These are phyloP conservation scores for Coenonympha glycerion DNA, from an alignment of 2,888 invertebrate genomes.

Conservation along the genomic window DNA sequence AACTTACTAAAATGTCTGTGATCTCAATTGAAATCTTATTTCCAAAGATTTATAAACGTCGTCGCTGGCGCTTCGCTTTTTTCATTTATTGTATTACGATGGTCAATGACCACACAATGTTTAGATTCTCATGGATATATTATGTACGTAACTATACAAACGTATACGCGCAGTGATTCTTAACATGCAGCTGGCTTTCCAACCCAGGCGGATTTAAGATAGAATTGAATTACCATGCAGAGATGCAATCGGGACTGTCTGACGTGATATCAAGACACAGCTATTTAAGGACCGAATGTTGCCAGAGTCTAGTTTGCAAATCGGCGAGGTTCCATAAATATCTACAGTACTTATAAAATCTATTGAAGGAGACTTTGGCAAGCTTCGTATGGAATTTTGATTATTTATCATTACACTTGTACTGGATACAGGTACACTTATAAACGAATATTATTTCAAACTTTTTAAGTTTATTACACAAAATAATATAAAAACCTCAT, in stretches of 20 bases:
- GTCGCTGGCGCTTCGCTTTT: too few relatives aligned
- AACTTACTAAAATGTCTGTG: too few relatives aligned
- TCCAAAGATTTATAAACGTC: too few relatives aligned
- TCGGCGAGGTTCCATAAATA: neutral
- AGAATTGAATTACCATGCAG: conserved; percentile 7
- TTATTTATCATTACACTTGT: too few relatives aligned
- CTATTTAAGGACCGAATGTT: conserved; percentile 3
- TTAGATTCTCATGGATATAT: neutral
- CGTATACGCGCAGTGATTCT: neutral
- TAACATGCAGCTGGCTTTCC: conserved; percentile 1
- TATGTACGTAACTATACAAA: too few relatives aligned
- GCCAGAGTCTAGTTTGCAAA: conserved; percentile 1
- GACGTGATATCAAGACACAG: conserved; percentile 6
- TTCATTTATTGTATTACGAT: neutral
- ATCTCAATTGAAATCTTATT: too few relatives aligned
- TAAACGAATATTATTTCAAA: too few relatives aligned
- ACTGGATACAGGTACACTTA: too few relatives aligned
- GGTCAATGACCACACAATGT: neutral
- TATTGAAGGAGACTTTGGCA: neutral
- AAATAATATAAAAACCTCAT: too few relatives aligned
- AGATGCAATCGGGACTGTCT: conserved; percentile 4
- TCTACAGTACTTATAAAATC: neutral
- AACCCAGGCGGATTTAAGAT: conserved; percentile 2
- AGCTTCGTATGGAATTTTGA: neutral
- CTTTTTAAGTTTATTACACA: too few relatives aligned